Percentiles rank a stretch among this genome's conserved stretches.
Evolutionary conservation across 37 sponge, comb jelly and placozoan species (phyloP).

Genomic region (Beroe forskalii): DNA sequence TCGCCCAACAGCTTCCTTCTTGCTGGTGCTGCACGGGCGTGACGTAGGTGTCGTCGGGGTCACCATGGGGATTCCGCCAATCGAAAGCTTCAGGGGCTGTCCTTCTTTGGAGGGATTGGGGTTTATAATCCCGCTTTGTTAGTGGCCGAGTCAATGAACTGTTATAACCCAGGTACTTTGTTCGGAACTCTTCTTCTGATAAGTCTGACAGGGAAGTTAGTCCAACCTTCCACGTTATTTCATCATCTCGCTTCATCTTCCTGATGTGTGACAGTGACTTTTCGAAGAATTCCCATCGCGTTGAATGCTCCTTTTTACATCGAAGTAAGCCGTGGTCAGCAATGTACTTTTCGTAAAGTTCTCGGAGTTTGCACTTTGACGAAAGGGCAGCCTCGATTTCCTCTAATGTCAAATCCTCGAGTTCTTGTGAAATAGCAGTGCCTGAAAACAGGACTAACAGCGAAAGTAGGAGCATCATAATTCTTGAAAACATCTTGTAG

Average conservation of each 20-base stretch:
- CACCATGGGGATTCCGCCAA: not conserved
- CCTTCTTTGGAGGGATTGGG: no score
- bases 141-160: not conserved
- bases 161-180: not conserved
- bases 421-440: no score
- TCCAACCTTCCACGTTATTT: not conserved
- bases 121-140: no score
- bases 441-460: no score
- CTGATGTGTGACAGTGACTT: not conserved
- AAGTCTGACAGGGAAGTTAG: not conserved
- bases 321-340: not conserved
- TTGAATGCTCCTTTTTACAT: not conserved
- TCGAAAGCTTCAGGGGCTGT: not conserved
- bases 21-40: not conserved
- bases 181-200: not conserved
- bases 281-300: not conserved
- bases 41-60: not conserved
- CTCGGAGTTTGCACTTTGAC: not conserved
- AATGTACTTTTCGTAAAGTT: not conserved
- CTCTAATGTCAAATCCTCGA: not conserved
- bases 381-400: not conserved
- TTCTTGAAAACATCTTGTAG: no score
- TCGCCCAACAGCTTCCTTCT: not conserved
- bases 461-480: no score
- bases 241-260: not conserved